Percentiles rank a stretch among this genome's conserved stretches.
These are phyloP conservation scores for Ptychadena robeensis DNA, from an alignment of 2,797 vertebrate genomes.

Conservation along the genomic window DNA sequence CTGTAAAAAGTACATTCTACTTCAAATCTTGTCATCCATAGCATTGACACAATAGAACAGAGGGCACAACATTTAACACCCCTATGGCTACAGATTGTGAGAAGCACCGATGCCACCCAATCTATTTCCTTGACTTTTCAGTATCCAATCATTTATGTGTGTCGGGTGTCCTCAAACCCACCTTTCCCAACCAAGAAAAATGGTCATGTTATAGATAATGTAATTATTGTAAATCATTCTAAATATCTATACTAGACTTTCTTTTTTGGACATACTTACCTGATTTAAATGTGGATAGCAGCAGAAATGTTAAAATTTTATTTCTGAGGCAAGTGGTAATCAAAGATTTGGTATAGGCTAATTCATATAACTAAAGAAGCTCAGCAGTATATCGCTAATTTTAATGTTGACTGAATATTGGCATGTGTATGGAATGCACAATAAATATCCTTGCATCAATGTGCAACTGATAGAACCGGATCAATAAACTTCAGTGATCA, in stretches of 20 bases:
- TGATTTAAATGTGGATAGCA: background rate
- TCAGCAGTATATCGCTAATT: no score
- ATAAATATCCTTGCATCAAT: background rate
- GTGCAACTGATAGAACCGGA: background rate
- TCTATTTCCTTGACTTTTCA: no score
- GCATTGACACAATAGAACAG: background rate
- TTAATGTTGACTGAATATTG: background rate
- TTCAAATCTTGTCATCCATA: background rate
- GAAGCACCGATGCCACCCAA: no score
- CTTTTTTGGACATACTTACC: background rate
- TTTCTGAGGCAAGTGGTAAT: background rate
- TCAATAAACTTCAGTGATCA: background rate
- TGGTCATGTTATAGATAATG: no score
- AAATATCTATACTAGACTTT: no score
- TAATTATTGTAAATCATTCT: no score
- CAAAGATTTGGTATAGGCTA: background rate
- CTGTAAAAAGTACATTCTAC: no score
- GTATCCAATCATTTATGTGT: no score
- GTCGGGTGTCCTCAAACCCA: no score
- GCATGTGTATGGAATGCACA: background rate
- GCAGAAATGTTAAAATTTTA: background rate
- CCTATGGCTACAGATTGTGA: no score
- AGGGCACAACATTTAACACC: no score
- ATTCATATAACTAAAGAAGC: background rate
- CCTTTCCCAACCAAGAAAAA: no score